These are phyloP conservation scores for Drosophila biarmipes DNA, from an alignment of 1,140 invertebrate species.

Conservation along the genomic window DNA sequence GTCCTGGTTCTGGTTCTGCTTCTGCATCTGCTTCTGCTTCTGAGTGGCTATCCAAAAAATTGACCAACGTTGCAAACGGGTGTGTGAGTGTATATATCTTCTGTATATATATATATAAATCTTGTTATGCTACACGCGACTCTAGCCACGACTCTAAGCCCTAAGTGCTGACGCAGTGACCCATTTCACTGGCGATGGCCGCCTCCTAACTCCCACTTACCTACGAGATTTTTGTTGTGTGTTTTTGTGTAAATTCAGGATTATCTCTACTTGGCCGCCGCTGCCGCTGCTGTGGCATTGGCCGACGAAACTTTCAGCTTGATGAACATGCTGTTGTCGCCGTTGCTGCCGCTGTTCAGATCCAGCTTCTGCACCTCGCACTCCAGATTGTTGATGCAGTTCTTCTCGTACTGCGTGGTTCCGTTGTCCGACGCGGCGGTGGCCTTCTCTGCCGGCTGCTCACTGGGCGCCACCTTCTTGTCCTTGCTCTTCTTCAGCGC, in stretches of 20 bases:
- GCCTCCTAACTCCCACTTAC: slow-evolving; percentile 42
- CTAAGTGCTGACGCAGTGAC: slow-evolving; percentile 18
- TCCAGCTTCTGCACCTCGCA: slow-evolving; percentile 80
- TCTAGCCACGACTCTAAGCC: slow-evolving; percentile 59
- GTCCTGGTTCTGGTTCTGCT: slow-evolving; percentile 3
- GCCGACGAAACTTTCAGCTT: slow-evolving; percentile 72
- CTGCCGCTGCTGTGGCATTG: slow-evolving; percentile 61
- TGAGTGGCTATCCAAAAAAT: slow-evolving; percentile 43
- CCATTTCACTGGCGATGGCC: slow-evolving; percentile 36
- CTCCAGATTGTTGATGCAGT: slow-evolving; percentile 81
- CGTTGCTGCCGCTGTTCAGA: slow-evolving; percentile 67
- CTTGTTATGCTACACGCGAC: slow-evolving; percentile 71
- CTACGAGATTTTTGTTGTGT: slow-evolving; percentile 49
- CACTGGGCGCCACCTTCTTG: slow-evolving; percentile 75
- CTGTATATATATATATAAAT: slow-evolving; percentile 68
- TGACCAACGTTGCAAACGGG: slow-evolving; percentile 32
- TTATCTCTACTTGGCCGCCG: slow-evolving; percentile 68
- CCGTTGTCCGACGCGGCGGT: slow-evolving; percentile 45
- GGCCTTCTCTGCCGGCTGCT: slow-evolving; percentile 56
- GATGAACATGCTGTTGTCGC: slow-evolving; percentile 76
- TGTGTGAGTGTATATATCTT: slow-evolving; percentile 49
- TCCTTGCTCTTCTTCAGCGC: slow-evolving; percentile 82
- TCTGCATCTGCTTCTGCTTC: slow-evolving; percentile 4
- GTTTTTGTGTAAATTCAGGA: slow-evolving; percentile 28
- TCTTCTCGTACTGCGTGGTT: slow-evolving; percentile 77